Evolutionary conservation across 1,140 invertebrate genomes (phyloP), one percentile per base, ranked within the genome.

Genomic region (Drosophila ficusphila): DNA sequence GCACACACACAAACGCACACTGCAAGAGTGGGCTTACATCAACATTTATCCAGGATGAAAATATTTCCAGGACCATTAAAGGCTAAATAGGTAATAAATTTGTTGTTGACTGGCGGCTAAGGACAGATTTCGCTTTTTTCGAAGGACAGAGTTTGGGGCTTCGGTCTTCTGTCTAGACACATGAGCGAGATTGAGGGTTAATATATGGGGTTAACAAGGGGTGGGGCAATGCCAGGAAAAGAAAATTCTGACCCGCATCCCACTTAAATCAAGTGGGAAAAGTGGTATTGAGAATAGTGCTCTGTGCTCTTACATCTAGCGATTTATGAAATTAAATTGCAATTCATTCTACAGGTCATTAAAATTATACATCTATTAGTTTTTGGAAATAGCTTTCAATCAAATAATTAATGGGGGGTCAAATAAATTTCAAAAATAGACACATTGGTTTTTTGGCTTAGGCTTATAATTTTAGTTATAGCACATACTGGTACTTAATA

Each of bases 11-110:
- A 18, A 42, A 36, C 33, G 23, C 29, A 46, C 3, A 21, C 6
- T 29, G 11, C 33, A 8, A 34, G 34, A 52, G 16, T 44, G 29
- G 19, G 38, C 38, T 29, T 48, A 58, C 60, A 78, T 79, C 69
- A 57, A 51, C 49, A 61, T 72, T 46, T 67, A 54, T 60, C 76
- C 67, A 72, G 82, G 82, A 86, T 86, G 85, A 67, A 88, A 82
- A 82, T 86, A 82, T 89, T 72, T 73, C 78, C 69, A 76, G 42
- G 65, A 68, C 82, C 86, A 88, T 88, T 88, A 88, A 51, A 75
- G 69, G 70, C 82, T 88, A 88, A 88, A 88, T 88, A 88, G 82
- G 82, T 82, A 88, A 88, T 88, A 88, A 88, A 88, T 88, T 88
- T 88, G 61, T 44, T 76, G 69, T 65, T 83, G 83, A 72, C 82